Base-by-base conservation (phyloP, 2,113 vertebrate species). In the Pygoscelis antarcticus region DNA sequence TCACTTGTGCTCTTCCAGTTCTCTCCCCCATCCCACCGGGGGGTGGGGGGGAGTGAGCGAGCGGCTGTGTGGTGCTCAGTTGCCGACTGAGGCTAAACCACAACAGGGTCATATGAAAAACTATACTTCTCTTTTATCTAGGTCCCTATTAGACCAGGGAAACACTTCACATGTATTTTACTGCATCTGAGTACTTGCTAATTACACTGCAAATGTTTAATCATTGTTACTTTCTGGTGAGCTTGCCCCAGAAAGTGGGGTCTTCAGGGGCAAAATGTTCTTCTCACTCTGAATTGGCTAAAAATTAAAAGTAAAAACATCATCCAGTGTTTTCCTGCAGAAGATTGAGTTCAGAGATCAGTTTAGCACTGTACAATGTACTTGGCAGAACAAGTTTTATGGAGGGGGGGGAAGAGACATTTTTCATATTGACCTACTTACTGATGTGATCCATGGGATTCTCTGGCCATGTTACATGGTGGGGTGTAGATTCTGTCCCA, bases 401-500 rank as follows among this genome's bases (percentile, higher is more conserved):
- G 1, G 42, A 3, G 9, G 6, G 8, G 5, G 7, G 2, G 13
- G 29, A 46, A 32, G 47, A 69, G 11, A 18, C 11, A 7, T 44
- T 80, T 61, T 86, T 94, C 22, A 19, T 89, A 29, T 21, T 86
- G 83, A 64, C 58, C 74, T 77, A 27, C 21, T 81, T 92, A 51
- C 16, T 55, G 10, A 46, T 30, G 58, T n/a, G 16, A 38, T 58
- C 58, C 26, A 9, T 71, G 27, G 80, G 71, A 62, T 71, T 86
- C 61, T 79, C 25, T 85, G 46, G 27, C 52, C n/a, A 10, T 4
- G 6, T 32, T 90, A 21, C 61, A 12, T 27, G 34, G 34, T 66
- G 66, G 23, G n/a, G 8, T 0, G 0, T 58, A 36, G 40, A 88
- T 7, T 66, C 36, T n/a, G 10, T 61, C 51, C 87, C 52, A 72